Evolutionary conservation across 2,888 invertebrate genomes (phyloP).

Genomic region (Temnothorax rugatulus): DNA sequence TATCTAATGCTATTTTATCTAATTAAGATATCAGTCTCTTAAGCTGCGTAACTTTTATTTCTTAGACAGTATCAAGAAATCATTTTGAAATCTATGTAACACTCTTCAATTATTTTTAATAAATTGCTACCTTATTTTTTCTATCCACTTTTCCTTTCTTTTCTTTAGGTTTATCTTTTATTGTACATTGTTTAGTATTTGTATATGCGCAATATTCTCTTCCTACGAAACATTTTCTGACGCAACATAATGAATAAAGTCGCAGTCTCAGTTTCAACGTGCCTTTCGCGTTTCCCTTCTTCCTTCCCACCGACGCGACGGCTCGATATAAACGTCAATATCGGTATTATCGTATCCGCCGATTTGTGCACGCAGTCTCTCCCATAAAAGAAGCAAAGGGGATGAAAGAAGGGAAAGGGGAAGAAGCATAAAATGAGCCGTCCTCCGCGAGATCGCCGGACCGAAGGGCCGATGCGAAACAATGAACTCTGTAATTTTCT

Average conservation of each 20-base stretch:
- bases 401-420: neutral
- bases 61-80: neutral
- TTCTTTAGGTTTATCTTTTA: neutral
- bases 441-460: conserved; percentile 51
- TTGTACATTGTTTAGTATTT: neutral
- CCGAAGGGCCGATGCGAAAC: conserved; percentile 70
- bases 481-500: conserved; percentile 78
- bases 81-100: neutral
- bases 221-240: neutral
- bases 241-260: conserved; percentile 4
- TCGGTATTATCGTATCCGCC: conserved; percentile 65
- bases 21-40: conserved; percentile 13
- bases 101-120: neutral
- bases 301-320: conserved; percentile 30
- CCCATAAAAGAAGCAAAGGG: conserved; percentile 60
- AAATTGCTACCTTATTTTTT: neutral
- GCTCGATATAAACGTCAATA: conserved; percentile 50
- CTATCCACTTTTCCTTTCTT: neutral
- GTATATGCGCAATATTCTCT: neutral
- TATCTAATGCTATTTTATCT: conserved; percentile 2
- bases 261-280: neutral
- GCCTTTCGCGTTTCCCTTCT: conserved; percentile 32
- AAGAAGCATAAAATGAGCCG: conserved; percentile 66
- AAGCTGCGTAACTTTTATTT: neutral
- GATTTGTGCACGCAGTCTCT: conserved; percentile 62